Base-by-base conservation (phyloP, 2,888 invertebrate species). In the Nomada fabriciana region DNA sequence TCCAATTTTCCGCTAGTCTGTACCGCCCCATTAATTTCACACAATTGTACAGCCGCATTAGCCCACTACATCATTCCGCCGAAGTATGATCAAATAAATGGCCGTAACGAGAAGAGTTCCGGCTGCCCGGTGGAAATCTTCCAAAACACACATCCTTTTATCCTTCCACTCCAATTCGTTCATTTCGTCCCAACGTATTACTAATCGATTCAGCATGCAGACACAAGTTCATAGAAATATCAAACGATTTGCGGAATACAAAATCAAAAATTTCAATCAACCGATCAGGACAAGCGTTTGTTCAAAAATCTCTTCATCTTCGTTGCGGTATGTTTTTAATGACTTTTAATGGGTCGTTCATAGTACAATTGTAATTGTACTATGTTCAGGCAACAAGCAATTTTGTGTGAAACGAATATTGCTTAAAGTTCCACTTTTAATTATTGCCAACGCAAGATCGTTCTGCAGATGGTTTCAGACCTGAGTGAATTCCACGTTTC, bases 401-500 rank as follows among this genome's bases (percentile, higher is more conserved):
- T 64, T 68, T 50, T 61, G 25, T 7, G 15, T 13, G 25, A 68
- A 36, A 18, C 61, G 52, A 69, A 64, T 52, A 61, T 13, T 68
- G 79, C 81, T 79, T 79, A 82, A 87, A 86, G 79, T 71, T 77
- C 79, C 76, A 68, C 71, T 78, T 79, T 82, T 73, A 83, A 88
- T 83, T 85, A 80, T 88, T 86, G 72, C 72, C 69, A 36, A 74
- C 36, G 69, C 74, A 52, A 76, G 64, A 88, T 88, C 83, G 83
- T 82, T 80, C 85, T 11, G 69, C 20, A 67, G 74, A 67, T n/a
- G 67, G 69, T 75, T 78, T 61, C 10, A 20, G n/a, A 20, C 2
- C 43, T 4, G 64, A 2, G 13, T 25, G 13, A 23, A 57, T 5
- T 11, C 55, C n/a, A 15, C 18, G 23, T 25, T 53, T 25, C 42